Evolutionary conservation across 2,113 vertebrate species (phyloP).

Genomic region (Cricetomys ansorgei): DNA sequence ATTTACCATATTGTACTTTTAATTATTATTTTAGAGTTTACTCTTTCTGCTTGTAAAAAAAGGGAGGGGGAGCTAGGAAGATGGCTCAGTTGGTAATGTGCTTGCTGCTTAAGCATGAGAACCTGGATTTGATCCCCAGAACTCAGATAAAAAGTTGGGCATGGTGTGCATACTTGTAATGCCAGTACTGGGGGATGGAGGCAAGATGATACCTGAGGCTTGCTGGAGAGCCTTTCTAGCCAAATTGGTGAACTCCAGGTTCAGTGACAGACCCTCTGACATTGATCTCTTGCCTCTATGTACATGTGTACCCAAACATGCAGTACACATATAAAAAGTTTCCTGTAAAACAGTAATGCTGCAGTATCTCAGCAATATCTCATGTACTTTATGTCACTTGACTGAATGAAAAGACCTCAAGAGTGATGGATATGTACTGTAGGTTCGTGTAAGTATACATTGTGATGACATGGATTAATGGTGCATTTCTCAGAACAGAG

Average conservation of each 20-base stretch:
- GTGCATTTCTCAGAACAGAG: background rate
- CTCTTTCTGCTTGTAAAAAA: background rate
- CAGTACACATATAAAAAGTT: background rate
- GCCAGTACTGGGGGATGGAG: background rate
- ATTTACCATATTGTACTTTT: background rate
- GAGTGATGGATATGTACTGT: background rate
- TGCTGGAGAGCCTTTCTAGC: background rate
- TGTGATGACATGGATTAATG: background rate
- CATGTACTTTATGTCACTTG: background rate
- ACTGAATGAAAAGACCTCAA: background rate
- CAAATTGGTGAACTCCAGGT: too few relatives aligned
- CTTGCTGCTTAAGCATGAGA: background rate
- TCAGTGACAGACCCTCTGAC: background rate
- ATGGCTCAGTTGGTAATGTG: background rate
- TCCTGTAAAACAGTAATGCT: background rate
- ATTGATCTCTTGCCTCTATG: background rate
- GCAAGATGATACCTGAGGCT: background rate
- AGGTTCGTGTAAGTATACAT: background rate
- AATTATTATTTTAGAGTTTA: background rate
- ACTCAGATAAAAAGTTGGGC: too few relatives aligned
- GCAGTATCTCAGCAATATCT: background rate
- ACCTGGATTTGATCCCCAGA: background rate
- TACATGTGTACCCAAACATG: background rate
- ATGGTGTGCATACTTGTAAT: background rate
- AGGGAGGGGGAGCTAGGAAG: background rate